A percentile compares a stretch with the other conserved stretches of the same genome.
phyloP scores from a whole-genome alignment of 2,888 invertebrate genomes.

The Thalpophila matura region DNA sequence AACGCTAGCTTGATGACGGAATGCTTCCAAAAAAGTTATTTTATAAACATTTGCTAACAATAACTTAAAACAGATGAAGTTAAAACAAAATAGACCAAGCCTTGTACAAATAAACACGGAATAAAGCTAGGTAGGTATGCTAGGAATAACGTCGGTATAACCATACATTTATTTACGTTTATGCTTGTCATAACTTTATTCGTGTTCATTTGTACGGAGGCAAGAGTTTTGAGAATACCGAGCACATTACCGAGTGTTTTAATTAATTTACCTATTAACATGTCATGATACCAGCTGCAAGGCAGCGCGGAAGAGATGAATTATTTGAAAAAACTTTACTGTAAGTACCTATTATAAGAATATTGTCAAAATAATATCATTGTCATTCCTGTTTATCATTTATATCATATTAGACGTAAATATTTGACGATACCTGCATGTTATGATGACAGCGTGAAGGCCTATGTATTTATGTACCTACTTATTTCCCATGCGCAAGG shows the following conservation, averaged over 20 bases:
- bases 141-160: too few relatives aligned
- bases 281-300: neutral
- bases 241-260: constrained; percentile 3
- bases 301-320: constrained; percentile 12
- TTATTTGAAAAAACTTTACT: constrained; percentile 4
- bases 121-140: too few relatives aligned
- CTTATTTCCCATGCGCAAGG: constrained; percentile 52
- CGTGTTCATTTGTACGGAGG: too few relatives aligned
- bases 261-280: constrained; percentile 8
- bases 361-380: neutral
- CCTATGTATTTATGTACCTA: constrained; percentile 35
- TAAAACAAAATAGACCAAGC: too few relatives aligned
- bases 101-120: too few relatives aligned
- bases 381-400: constrained; percentile 18
- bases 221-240: constrained; percentile 7
- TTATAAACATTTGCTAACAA: neutral
- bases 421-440: constrained; percentile 23
- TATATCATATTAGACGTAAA: constrained; percentile 21
- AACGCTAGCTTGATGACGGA: too few relatives aligned
- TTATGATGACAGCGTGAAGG: constrained; percentile 43
- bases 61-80: constrained; percentile 1
- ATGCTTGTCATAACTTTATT: too few relatives aligned
- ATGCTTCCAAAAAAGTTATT: too few relatives aligned
- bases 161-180: too few relatives aligned
- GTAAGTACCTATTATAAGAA: too few relatives aligned